A percentile compares a stretch with the other conserved stretches of the same genome.
These are phyloP conservation scores for Elysia chlorotica DNA, from an alignment of 1,140 invertebrate genomes.

Conservation along the genomic window DNA sequence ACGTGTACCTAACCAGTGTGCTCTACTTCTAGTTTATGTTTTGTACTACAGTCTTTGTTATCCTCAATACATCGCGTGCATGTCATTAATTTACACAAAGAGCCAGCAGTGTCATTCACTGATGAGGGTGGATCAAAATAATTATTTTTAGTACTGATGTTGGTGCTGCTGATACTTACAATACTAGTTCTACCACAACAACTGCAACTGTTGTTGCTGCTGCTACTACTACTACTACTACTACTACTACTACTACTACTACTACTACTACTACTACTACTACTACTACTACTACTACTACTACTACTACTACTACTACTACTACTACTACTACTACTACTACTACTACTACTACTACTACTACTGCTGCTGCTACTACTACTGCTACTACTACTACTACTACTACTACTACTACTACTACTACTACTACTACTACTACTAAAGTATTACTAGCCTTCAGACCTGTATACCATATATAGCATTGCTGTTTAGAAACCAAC, in stretches of 20 bases:
- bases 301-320: conserved; percentile 28
- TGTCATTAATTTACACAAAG: too few species aligned
- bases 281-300: conserved; percentile 30
- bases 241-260: conserved; percentile 27
- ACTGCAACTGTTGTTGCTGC: conserved; percentile 2
- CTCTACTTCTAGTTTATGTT: too few species aligned
- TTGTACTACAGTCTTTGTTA: too few species aligned
- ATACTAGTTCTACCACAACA: not conserved
- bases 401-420: conserved; percentile 25
- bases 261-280: conserved; percentile 26
- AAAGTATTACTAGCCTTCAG: too few species aligned
- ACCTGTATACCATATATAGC: too few species aligned
- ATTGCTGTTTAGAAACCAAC: too few species aligned
- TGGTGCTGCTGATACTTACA: not conserved
- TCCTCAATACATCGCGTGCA: too few species aligned
- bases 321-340: conserved; percentile 26
- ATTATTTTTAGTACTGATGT: too few species aligned
- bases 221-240: conserved; percentile 32
- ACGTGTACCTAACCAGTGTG: too few species aligned
- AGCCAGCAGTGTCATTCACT: too few species aligned
- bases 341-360: conserved; percentile 13
- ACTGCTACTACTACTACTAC: conserved; percentile 21
- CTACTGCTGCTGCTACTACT: conserved; percentile 26
- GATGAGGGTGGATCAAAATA: too few species aligned
- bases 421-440: conserved; percentile 2